These are phyloP conservation scores for Mimumesa dahlbomi DNA, from an alignment of 2,888 invertebrate species.

Conservation along the genomic window DNA sequence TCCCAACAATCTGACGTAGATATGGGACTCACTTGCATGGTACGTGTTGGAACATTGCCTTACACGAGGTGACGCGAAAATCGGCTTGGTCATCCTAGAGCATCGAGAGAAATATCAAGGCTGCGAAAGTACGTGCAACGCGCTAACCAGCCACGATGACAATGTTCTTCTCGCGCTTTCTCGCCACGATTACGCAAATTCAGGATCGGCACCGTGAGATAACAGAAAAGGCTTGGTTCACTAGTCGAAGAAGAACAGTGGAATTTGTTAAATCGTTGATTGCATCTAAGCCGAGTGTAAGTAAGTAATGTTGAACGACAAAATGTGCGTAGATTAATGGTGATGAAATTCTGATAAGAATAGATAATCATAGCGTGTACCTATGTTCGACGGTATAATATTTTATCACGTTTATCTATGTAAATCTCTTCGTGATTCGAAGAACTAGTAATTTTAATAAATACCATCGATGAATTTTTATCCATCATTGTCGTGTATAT, in stretches of 20 bases:
- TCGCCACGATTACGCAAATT: conserved; percentile 52
- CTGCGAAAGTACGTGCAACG: conserved; percentile 34
- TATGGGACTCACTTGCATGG: conserved; percentile 4
- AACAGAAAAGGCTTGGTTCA: conserved; percentile 20
- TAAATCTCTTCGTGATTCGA: too few species aligned
- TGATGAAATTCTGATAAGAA: too few species aligned
- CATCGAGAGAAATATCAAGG: conserved; percentile 64
- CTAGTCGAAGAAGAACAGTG: conserved; percentile 12
- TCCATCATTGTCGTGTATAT: background rate
- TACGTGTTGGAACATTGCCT: conserved; percentile 19
- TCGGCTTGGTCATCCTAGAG: conserved; percentile 59
- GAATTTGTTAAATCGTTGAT: conserved; percentile 22
- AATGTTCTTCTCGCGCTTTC: conserved; percentile 49
- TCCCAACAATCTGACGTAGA: conserved; percentile 44
- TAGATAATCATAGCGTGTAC: too few species aligned
- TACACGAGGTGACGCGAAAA: conserved; percentile 54
- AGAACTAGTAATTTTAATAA: background rate
- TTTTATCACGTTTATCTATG: too few species aligned
- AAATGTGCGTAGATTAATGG: too few species aligned
- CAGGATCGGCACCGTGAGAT: conserved; percentile 44
- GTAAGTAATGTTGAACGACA: too few species aligned
- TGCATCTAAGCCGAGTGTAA: background rate
- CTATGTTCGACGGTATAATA: too few species aligned
- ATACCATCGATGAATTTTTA: background rate
- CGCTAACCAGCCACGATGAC: conserved; percentile 48